Evolutionary conservation across 2,113 vertebrate species (phyloP).

Genomic region (Emydura subglobosa): DNA sequence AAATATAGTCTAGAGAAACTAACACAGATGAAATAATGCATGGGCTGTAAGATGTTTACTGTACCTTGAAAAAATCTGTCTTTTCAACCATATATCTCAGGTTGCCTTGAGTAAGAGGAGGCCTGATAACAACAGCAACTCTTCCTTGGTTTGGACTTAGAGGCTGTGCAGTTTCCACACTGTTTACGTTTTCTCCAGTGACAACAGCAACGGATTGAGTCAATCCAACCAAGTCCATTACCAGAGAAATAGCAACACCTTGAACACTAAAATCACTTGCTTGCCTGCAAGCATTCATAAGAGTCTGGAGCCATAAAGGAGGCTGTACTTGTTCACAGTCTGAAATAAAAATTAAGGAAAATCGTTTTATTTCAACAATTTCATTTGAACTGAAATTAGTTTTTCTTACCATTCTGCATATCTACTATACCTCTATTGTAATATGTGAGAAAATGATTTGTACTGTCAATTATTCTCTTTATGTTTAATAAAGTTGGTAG

Average conservation of each 20-base stretch:
- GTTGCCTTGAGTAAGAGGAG: conserved; percentile 95
- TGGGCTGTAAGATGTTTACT: not conserved
- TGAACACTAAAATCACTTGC: conserved; percentile 90
- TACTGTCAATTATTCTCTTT: not conserved
- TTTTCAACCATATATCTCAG: conserved; percentile 94
- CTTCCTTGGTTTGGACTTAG: conserved; percentile 96
- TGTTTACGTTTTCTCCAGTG: conserved; percentile 87
- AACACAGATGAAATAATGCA: not conserved
- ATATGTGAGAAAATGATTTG: not conserved
- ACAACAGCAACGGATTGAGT: conserved; percentile 95
- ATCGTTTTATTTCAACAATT: not conserved
- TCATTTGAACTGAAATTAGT: not conserved
- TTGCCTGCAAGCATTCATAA: conserved; percentile 94
- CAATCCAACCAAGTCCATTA: conserved; percentile 96
- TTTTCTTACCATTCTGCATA: not conserved
- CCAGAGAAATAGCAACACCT: conserved; percentile 91
- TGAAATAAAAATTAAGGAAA: conserved; percentile 70
- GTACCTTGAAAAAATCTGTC: conserved; percentile 97
- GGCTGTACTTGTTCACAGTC: conserved; percentile 89
- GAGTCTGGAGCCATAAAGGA: conserved; percentile 92
- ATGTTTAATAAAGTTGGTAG: not conserved
- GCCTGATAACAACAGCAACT: conserved; percentile 96
- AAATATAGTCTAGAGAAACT: not conserved
- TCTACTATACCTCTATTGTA: fast-evolving
- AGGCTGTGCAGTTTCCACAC: conserved; percentile 85